These are phyloP conservation scores for Diachasmimorpha longicaudata DNA, from an alignment of 1,140 invertebrate genomes.

Conservation along the genomic window DNA sequence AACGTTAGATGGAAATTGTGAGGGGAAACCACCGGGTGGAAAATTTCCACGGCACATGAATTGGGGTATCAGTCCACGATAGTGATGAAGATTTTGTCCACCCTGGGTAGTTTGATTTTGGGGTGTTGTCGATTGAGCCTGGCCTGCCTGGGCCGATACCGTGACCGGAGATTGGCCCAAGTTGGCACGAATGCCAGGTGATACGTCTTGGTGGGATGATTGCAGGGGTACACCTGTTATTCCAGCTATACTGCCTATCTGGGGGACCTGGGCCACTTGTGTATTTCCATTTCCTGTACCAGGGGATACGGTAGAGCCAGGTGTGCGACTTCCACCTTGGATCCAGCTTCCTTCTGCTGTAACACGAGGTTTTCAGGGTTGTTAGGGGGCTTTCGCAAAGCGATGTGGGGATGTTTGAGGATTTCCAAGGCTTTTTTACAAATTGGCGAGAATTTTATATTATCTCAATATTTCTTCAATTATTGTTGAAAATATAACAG, in stretches of 20 bases:
- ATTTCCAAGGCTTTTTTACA: too few species aligned
- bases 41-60: conserved; percentile 67
- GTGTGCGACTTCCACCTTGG: conserved; percentile 71
- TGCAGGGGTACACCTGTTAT: conserved; percentile 37
- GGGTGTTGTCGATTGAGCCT: conserved; percentile 49
- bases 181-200: conserved; percentile 61
- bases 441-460: too few species aligned
- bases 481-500: too few species aligned
- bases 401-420: too few species aligned
- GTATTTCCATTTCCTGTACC: conserved; percentile 62
- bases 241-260: conserved; percentile 34
- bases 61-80: conserved; percentile 76
- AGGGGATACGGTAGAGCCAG: conserved; percentile 58
- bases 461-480: too few species aligned
- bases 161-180: conserved; percentile 62
- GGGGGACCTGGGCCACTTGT: conserved; percentile 67
- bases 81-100: conserved; percentile 63
- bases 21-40: conserved; percentile 53
- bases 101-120: conserved; percentile 45
- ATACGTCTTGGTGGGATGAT: conserved; percentile 48
- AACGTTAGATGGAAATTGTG: conserved; percentile 57
- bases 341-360: conserved; percentile 82
- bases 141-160: conserved; percentile 71
- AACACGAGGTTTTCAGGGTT: conserved; percentile 20
- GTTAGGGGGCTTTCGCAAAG: too few species aligned